A percentile compares a stretch with the other conserved stretches of the same genome.
Evolutionary conservation across 2,797 vertebrate species (phyloP).

Genomic region (Brachyrhaphis roseni): DNA sequence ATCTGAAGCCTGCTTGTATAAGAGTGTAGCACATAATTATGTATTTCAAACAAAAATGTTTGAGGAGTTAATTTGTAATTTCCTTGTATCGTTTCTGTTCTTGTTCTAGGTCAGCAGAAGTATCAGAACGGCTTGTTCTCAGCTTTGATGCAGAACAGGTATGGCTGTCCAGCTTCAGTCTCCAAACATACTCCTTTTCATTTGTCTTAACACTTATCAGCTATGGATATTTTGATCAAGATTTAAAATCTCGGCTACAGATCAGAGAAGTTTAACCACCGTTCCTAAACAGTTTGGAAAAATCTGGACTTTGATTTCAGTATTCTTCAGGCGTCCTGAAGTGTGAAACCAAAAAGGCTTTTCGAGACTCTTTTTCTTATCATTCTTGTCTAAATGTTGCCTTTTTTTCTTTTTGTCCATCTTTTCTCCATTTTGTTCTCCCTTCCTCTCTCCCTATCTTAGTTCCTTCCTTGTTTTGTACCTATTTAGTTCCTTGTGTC

Average conservation of each 20-base stretch:
- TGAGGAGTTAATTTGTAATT: constrained; percentile 15
- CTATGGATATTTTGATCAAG: neutral
- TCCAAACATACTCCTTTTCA: constrained; percentile 30
- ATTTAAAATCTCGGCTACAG: neutral
- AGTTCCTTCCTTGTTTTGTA: neutral
- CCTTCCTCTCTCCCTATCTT: neutral
- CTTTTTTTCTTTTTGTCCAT: neutral
- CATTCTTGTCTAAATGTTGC: neutral
- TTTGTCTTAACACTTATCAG: neutral
- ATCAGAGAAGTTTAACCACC: neutral
- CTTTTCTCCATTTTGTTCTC: neutral
- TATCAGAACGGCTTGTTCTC: constrained; percentile 68
- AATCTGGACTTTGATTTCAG: neutral
- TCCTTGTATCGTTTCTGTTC: constrained; percentile 22
- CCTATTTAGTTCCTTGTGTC: neutral
- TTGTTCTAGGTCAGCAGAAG: constrained; percentile 71
- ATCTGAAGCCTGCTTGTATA: neutral
- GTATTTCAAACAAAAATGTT: neutral
- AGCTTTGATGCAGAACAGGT: constrained; percentile 87
- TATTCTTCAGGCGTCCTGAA: neutral
- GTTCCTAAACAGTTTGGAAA: neutral
- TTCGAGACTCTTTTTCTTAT: neutral
- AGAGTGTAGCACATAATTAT: neutral
- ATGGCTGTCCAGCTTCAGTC: constrained; percentile 42
- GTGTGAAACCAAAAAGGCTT: neutral